Evolutionary conservation across 2,797 vertebrate species (phyloP).

Genomic region (Cichlasoma orientale): DNA sequence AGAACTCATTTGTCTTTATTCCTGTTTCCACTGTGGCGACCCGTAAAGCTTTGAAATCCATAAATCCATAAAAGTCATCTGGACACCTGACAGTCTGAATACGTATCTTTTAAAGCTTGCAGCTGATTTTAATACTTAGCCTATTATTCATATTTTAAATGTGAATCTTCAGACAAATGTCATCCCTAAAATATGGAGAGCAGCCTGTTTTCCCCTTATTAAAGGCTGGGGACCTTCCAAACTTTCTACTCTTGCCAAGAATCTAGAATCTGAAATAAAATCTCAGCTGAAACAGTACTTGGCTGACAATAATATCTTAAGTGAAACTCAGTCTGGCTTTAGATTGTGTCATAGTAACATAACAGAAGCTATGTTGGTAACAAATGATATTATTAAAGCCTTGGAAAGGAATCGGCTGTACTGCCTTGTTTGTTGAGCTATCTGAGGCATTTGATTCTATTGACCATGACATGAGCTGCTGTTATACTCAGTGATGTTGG

Average conservation of each 20-base stretch:
- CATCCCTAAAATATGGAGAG: neutral
- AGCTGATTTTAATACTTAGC: neutral
- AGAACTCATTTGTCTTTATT: neutral
- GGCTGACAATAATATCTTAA: neutral
- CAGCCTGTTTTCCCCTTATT: neutral
- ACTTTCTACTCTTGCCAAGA: neutral
- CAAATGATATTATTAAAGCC: neutral
- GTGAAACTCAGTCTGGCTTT: neutral
- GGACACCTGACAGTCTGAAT: neutral
- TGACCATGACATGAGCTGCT: neutral
- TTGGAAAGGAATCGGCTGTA: neutral
- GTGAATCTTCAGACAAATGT: neutral
- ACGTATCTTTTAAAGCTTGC: neutral
- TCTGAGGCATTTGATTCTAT: neutral
- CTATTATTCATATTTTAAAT: neutral
- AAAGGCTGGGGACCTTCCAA: neutral
- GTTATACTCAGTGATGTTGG: neutral
- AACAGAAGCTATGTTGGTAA: neutral
- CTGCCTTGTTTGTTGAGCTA: neutral
- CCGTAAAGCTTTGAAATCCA: neutral
- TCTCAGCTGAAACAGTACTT: neutral
- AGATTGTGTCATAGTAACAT: neutral
- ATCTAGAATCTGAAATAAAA: neutral
- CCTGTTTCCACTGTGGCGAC: neutral
- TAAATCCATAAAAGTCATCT: neutral